phyloP scores from a whole-genome alignment of 2,797 vertebrate genomes.

The Cyclura pinguis region DNA sequence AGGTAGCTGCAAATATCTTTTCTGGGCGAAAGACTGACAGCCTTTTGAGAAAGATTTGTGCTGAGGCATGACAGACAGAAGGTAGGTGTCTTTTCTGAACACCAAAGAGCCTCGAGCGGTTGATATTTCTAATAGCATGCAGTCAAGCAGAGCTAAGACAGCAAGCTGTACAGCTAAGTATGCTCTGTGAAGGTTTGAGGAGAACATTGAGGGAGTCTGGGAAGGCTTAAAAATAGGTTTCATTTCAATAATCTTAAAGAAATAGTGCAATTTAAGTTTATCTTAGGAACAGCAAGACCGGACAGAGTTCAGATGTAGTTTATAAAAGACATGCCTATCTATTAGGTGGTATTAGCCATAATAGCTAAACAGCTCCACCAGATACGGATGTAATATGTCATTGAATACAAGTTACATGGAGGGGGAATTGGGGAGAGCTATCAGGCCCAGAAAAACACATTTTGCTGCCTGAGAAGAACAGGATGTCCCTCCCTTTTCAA shows the following conservation, averaged over 20 bases:
- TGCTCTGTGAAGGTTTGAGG: neutral
- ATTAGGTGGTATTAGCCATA: neutral
- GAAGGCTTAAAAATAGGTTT: neutral
- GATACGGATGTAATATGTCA: too few relatives aligned
- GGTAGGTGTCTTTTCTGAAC: constrained; percentile 7
- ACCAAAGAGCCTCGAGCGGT: neutral
- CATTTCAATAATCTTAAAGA: neutral
- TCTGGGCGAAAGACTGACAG: neutral
- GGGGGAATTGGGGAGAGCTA: too few relatives aligned
- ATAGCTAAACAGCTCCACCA: too few relatives aligned
- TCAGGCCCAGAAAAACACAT: too few relatives aligned
- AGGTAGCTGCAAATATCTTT: neutral
- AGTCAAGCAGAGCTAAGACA: constrained; percentile 16
- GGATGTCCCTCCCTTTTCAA: too few relatives aligned
- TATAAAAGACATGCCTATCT: neutral
- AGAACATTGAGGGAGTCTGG: neutral
- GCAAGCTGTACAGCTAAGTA: constrained; percentile 19
- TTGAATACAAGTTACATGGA: too few relatives aligned
- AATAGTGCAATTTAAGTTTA: neutral
- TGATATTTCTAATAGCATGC: constrained; percentile 21
- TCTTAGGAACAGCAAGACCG: neutral
- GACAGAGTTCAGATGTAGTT: neutral
- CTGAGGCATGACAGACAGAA: constrained; percentile 23
- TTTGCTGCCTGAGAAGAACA: too few relatives aligned
- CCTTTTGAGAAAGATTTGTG: constrained; percentile 17